Percentiles rank a stretch among this genome's conserved stretches.
phyloP scores from a whole-genome alignment of 35 echinoderm and acorn worm genomes.

The Lytechinus variegatus region DNA sequence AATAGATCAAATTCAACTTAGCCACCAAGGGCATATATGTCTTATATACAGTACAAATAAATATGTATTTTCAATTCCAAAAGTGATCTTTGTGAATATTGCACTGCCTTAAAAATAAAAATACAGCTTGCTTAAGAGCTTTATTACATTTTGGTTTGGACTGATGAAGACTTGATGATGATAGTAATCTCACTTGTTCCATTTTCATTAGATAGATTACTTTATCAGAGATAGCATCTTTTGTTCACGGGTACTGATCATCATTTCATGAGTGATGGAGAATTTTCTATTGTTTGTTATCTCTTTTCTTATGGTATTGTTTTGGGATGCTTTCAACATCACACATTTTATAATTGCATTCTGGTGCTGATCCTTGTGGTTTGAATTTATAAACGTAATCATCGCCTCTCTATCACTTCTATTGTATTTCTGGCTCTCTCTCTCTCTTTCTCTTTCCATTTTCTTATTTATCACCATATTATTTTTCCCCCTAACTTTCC shows the following conservation, averaged over 20 bases:
- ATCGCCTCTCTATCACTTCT: neutral
- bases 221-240: neutral
- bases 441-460: neutral
- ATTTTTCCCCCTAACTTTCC: neutral
- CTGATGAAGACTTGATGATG: neutral
- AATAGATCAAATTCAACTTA: no score
- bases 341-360: neutral
- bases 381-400: no score
- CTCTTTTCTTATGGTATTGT: neutral
- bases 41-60: no score
- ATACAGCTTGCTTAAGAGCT: neutral
- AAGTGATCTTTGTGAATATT: neutral
- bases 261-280: neutral
- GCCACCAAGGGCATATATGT: no score
- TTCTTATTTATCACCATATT: neutral
- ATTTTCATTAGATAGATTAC: neutral
- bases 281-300: neutral
- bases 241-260: neutral
- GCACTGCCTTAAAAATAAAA: neutral
- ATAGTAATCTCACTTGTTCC: neutral
- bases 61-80: neutral
- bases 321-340: neutral
- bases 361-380: no score
- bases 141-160: neutral
- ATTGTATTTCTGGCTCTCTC: neutral